Base-by-base conservation (phyloP, 2,888 invertebrate species). In the Magallana nippona region DNA sequence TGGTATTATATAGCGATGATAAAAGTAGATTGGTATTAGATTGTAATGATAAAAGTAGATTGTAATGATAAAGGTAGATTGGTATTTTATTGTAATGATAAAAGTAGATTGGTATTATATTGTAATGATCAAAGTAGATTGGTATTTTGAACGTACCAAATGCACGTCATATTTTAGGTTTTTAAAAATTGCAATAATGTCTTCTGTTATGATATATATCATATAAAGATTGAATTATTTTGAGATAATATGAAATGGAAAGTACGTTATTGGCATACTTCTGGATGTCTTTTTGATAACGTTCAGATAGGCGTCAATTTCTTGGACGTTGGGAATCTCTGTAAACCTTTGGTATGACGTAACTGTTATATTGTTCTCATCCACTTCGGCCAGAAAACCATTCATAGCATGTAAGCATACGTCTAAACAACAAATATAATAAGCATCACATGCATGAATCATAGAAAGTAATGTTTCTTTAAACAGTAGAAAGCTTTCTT, bases 231-330 rank as follows among this genome's bases (percentile, higher is more conserved):
- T 44, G 44, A 8, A 44, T 44, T 3, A 44, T 44, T 44, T 27
- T 44, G 0, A 44, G 44, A 44, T 8, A 44, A n/a, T n/a, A n/a
- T n/a, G n/a, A n/a, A n/a, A n/a, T n/a, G n/a, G n/a, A n/a, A n/a
- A n/a, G 44, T 44, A 22, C 11, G n/a, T 19, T 11, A 19, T 2
- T 32, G 11, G 27, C 85, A 63, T 83, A 88, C 86, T 86, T 81
- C 88, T 86, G 22, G 83, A 82, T 1, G 85, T 83, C 55, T 84
- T 82, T 83, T 85, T 85, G 8, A 88, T 79, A 32, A 84, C 80
- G 13, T 8, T 17, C n/a, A 88, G 81, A 56, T 87, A 86, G 11
- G 81, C 60, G 22, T 83, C 83, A 55, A 88, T 84, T 11, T 85
- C 62, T 1, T 13, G 13, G 17, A 78, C 15, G 79, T 84, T 2